These are phyloP conservation scores for Perognathus longimembris DNA, from an alignment of 2,113 vertebrate genomes.

Conservation along the genomic window DNA sequence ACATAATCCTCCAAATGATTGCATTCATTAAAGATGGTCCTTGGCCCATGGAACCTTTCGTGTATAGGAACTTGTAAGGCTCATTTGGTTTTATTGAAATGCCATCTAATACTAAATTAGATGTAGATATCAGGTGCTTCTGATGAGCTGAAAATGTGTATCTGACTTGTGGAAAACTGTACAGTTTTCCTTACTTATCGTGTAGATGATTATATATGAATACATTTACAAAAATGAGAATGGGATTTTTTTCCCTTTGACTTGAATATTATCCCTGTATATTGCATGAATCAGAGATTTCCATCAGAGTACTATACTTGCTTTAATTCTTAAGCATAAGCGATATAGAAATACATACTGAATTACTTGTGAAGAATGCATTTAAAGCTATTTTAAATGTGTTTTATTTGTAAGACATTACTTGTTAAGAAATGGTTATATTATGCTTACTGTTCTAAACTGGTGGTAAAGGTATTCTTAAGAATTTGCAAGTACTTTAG, in stretches of 20 bases:
- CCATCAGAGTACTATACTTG: constrained; percentile 74
- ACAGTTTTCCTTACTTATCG: constrained; percentile 71
- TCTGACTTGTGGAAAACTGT: constrained; percentile 28
- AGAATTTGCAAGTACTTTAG: constrained; percentile 79
- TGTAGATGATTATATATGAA: constrained; percentile 78
- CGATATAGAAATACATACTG: constrained; percentile 67
- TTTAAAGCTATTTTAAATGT: constrained; percentile 79
- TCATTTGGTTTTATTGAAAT: constrained; percentile 77
- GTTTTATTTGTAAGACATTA: constrained; percentile 79
- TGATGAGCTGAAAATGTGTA: constrained; percentile 74
- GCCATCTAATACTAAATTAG: constrained; percentile 63
- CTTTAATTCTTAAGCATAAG: constrained; percentile 81
- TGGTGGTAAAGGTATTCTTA: constrained; percentile 79
- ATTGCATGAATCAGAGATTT: constrained; percentile 81
- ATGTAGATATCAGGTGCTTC: constrained; percentile 74
- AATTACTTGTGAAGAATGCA: constrained; percentile 79
- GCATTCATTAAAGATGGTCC: constrained; percentile 71
- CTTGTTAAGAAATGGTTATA: constrained; percentile 73
- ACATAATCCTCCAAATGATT: constrained; percentile 71
- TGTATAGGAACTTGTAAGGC: constrained; percentile 78
- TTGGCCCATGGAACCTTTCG: constrained; percentile 72
- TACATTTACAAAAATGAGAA: constrained; percentile 67
- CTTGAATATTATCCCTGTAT: constrained; percentile 75
- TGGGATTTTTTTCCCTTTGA: constrained; percentile 46
- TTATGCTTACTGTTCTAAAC: constrained; percentile 64